Evolutionary conservation across 2,888 invertebrate genomes (phyloP), one percentile per base, ranked within the genome.

Genomic region (Agrochola macilenta): DNA sequence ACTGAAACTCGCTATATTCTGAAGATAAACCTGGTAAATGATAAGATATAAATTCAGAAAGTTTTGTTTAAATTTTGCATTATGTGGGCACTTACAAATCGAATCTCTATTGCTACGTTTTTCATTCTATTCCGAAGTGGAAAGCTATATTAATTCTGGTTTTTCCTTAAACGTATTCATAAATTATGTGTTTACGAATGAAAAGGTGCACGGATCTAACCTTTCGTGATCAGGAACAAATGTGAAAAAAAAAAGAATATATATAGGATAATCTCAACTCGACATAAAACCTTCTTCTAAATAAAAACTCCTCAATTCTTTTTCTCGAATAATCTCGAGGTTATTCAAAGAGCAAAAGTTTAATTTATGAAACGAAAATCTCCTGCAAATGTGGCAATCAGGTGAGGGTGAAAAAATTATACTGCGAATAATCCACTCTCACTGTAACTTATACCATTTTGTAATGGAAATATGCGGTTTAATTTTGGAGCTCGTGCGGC

Each of bases 341-440:
- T 64, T 85, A 74, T 77, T 75, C 26, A 26, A 74, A 73, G 46
- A 78, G 75, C 66, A 78, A 70, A 82, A 76, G 74, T 79, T 74
- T 70, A 85, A 86, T 81, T 79, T 79, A 70, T 52, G 39, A 54
- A 81, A 81, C 52, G 61, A 77, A 78, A 69, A 71, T 83, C 69
- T 70, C 54, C 39, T 65, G 72, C 26, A 74, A 83, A 83, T 73
- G 49, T 82, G 63, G 71, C 73, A 79, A 81, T 79, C 39, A 66
- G n/a, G 20, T 54, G 52, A 30, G 7, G 30, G 65, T 49, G 26
- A 5, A 87, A 77, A 85, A 75, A 75, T 52, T 73, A 70, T 69
- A 65, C 72, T 17, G 70, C 9, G 39, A 78, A 69, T 74, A 75
- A 77, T 71, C 58, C 61, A 58, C 20, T 69, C 63, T 64, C 20